Conservation (phyloP, 2,888 invertebrate species). For the Osmoderma eremita region DNA sequence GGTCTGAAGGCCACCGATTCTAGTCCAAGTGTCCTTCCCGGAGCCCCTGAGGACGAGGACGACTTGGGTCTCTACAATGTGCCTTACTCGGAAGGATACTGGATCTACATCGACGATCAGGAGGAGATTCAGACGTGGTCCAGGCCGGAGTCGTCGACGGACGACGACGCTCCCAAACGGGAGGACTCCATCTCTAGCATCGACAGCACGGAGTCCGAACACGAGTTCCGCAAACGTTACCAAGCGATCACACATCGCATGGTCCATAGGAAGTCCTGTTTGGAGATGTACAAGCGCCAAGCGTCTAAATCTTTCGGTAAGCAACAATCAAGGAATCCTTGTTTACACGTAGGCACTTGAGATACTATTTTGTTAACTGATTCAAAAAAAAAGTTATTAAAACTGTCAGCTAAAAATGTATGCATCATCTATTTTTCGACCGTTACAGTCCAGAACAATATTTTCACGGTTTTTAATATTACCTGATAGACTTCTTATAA, state of each 20-base stretch:
- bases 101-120: slow-evolving; percentile 80
- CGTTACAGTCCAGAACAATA: too few species aligned
- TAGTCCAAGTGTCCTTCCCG: slow-evolving; percentile 70
- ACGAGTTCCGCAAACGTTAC: slow-evolving; percentile 85
- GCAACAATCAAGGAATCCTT: slow-evolving; percentile 54
- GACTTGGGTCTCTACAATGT: slow-evolving; percentile 81
- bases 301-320: slow-evolving; percentile 86
- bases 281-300: slow-evolving; percentile 89
- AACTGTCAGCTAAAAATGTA: too few species aligned
- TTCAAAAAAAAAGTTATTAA: too few species aligned
- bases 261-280: slow-evolving; percentile 88
- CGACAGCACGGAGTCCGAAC: slow-evolving; percentile 81
- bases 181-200: slow-evolving; percentile 65
- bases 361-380: too few species aligned
- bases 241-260: slow-evolving; percentile 89
- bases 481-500: too few species aligned
- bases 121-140: slow-evolving; percentile 76
- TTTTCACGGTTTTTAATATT: too few species aligned
- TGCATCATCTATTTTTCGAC: too few species aligned
- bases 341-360: too few species aligned
- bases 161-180: slow-evolving; percentile 64
- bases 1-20: slow-evolving; percentile 73
- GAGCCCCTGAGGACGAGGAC: slow-evolving; percentile 68
- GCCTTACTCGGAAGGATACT: slow-evolving; percentile 76
- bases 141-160: slow-evolving; percentile 61